Evolutionary conservation across 2,888 invertebrate genomes (phyloP), one percentile per base, ranked within the genome.

Genomic region (Drosophila pegasa): DNA sequence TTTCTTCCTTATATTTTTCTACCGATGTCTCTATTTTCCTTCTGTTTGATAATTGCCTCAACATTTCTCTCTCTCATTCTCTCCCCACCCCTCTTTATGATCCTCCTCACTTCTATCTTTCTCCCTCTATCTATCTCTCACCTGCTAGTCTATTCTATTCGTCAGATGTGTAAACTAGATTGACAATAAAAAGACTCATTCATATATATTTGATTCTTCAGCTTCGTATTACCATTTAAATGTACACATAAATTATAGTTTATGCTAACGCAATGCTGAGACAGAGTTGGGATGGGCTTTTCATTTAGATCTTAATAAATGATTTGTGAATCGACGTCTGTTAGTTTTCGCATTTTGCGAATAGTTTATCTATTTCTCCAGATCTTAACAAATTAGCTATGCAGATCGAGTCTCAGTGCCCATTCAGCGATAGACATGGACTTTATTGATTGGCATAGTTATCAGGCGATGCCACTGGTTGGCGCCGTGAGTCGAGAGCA

Each of bases 361-460:
- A 59, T 18, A 29, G 22, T 33, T 43, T 31, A 38, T 37, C 31
- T 45, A 22, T 40, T 25, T 18, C 5, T 10, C n/a, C 2, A 7
- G 33, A 14, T 33, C 33, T 35, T 22, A 56, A 18, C 33, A 38
- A 71, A 63, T 59, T 67, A 75, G 61, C 14, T 77, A 77, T 75
- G 77, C 75, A 60, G 59, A 77, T 55, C 50, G 58, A 33, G 45
- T 27, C 16, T 57, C 22, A 38, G 51, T 57, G 33, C 50, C 61
- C 9, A 64, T 56, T 62, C 58, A n/a, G 47, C 22, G 25, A 68
- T 48, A 47, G 67, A 51, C 56, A 51, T 33, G 38, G 29, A 41
- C 51, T 61, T 65, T 60, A 70, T 66, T 74, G 75, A 75, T 77
- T 58, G 69, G 59, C 56, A 68, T 43, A 58, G 55, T 48, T 58